Percentiles rank a stretch among this genome's conserved stretches.
Evolutionary conservation across 2,888 invertebrate species (phyloP).

Genomic region (Nemurella pictetii): DNA sequence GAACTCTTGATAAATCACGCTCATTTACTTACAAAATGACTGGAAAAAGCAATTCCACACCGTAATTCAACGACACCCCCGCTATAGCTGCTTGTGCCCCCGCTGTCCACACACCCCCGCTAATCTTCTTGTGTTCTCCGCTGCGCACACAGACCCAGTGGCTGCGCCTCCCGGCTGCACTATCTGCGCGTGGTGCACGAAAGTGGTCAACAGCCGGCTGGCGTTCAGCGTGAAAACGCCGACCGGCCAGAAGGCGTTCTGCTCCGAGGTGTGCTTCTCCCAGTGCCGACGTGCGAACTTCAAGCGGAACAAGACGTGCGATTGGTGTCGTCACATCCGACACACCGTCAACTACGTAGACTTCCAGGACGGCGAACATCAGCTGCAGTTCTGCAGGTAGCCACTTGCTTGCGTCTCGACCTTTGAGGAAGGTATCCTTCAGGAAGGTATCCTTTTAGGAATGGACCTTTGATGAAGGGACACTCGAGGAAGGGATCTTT

Average conservation of each 20-base stretch:
- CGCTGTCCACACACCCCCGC: not conserved
- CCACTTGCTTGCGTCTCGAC: too few species aligned
- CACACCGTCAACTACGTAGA: constrained; percentile 91
- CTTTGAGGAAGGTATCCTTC: too few species aligned
- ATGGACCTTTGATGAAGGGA: too few species aligned
- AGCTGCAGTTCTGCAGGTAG: constrained; percentile 74
- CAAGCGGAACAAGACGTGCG: constrained; percentile 88
- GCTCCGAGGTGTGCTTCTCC: constrained; percentile 88
- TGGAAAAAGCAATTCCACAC: too few species aligned
- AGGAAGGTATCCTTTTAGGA: too few species aligned
- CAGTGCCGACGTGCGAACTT: constrained; percentile 87
- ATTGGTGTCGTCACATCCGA: constrained; percentile 89
- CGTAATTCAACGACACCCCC: too few species aligned
- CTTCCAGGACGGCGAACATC: constrained; percentile 88
- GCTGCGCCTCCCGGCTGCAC: constrained; percentile 43
- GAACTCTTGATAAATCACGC: too few species aligned
- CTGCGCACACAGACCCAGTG: constrained; percentile 23
- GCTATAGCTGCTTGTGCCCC: not conserved
- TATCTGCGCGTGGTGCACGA: constrained; percentile 75
- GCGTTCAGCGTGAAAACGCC: constrained; percentile 43
- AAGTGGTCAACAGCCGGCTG: constrained; percentile 49
- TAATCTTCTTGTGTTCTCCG: not conserved
- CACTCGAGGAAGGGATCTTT: too few species aligned
- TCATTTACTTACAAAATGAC: too few species aligned
- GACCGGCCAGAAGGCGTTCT: constrained; percentile 63